phyloP scores from a whole-genome alignment of 2,113 vertebrate species.

The Daphoenositta chrysoptera region DNA sequence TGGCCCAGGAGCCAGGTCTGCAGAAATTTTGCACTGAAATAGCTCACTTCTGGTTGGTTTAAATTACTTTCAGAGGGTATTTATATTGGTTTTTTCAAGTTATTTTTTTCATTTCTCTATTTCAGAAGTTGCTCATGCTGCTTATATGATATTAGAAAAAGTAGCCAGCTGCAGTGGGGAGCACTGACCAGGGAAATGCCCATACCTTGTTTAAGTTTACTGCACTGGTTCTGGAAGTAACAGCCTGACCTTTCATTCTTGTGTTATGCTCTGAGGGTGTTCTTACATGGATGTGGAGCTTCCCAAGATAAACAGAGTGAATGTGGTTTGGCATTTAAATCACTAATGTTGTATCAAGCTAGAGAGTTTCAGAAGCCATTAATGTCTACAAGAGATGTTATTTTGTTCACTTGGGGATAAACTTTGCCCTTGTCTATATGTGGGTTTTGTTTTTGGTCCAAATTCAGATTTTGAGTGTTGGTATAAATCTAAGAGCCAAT shows the following conservation, averaged over 20 bases:
- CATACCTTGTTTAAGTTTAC: constrained; percentile 1
- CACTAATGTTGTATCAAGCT: constrained; percentile 32
- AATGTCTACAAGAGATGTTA: constrained; percentile 16
- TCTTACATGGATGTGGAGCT: constrained; percentile 6
- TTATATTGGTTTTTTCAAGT: neutral
- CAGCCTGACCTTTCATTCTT: constrained; percentile 67
- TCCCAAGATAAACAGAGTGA: constrained; percentile 64
- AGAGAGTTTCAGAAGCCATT: constrained; percentile 62
- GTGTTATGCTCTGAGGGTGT: constrained; percentile 60
- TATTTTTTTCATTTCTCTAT: neutral
- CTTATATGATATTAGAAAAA: neutral
- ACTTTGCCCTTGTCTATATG: neutral
- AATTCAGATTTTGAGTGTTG: neutral
- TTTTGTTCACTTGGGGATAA: constrained; percentile 11
- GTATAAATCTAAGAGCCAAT: neutral
- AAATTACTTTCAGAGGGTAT: neutral
- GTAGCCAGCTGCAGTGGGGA: neutral
- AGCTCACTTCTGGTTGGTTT: neutral
- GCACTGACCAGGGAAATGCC: neutral
- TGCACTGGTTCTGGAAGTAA: constrained; percentile 12
- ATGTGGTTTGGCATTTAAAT: constrained; percentile 70
- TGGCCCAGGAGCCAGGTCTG: rapidly evolving
- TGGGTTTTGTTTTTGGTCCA: neutral
- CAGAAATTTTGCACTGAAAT: neutral
- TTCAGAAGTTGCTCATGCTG: neutral